Conservation (phyloP, 2,888 invertebrate species). For the Acleris literana region DNA sequence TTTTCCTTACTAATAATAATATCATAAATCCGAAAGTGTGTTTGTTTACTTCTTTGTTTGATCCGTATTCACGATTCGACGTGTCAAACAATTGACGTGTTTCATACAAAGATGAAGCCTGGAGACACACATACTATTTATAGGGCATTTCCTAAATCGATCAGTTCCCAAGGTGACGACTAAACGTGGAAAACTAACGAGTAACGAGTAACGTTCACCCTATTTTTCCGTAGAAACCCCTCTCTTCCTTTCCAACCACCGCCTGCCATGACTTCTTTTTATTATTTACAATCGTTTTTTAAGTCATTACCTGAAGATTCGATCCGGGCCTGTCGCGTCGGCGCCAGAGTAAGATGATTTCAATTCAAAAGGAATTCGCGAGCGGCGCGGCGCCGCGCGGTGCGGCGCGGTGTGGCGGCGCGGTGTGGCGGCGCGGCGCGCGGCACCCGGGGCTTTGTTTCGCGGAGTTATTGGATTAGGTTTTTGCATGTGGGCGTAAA, state of each 20-base stretch:
- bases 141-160: no score
- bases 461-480: constrained; percentile 16
- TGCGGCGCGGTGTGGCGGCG: not conserved
- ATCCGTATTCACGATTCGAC: no score
- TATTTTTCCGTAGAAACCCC: not conserved
- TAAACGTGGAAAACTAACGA: no score
- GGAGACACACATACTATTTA: no score
- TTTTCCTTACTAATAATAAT: no score
- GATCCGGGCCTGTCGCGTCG: constrained; percentile 27
- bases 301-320: constrained; percentile 37
- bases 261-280: constrained; percentile 18
- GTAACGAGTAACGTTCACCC: no score
- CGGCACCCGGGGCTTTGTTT: constrained; percentile 5
- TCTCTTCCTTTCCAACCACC: constrained; percentile 31
- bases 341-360: constrained; percentile 24
- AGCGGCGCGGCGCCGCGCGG: not conserved
- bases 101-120: no score
- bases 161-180: no score
- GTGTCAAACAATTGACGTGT: no score
- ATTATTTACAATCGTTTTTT: constrained; percentile 40
- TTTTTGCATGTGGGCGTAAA: constrained; percentile 7
- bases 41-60: no score
- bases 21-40: no score
- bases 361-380: constrained; percentile 34
- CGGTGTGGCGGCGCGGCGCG: not conserved